Evolutionary conservation across 2,797 vertebrate genomes (phyloP), one percentile per base, ranked within the genome.

Genomic region (Perodicticus potto): DNA sequence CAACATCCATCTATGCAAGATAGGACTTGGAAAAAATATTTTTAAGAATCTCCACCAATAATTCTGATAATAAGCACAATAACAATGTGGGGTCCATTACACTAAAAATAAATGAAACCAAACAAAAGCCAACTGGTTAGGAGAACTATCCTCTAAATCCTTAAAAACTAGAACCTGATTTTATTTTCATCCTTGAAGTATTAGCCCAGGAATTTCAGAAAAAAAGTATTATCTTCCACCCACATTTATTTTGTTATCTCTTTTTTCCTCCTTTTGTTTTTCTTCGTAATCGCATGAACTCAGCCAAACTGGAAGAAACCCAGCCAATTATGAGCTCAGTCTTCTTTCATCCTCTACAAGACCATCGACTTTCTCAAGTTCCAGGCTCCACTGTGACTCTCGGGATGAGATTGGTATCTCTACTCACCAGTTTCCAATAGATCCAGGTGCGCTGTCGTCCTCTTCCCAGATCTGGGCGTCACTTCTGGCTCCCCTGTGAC

Each of bases 11-110:
- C 9, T n/a, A 73, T 82, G 8, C 80, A 34, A 93, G 49, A 69
- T 1, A 95, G 3, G 55, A 81, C 22, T 85, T 81, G 43, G 59
- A 74, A 76, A 67, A 72, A 63, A 45, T n/a, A 22, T 45, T 29
- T 91, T 95, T 77, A 43, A 81, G 40, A 89, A n/a, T 86, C 27
- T 86, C 29, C 20, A 95, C 7, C 19, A n/a, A 74, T 67, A 67
- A 81, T 81, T 23, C 49, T 86, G 49, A 77, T 40, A 85, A 25
- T 49, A 86, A 85, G 22, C 1, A 76, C 61, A 16, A 65, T 22
- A 81, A 27, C 34, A 23, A 40, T 43, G 43, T 61, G 16, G 16
- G 11, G 10, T 43, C 17, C 45, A 5, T 32, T 69, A 34, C 6
- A 53, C 40, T 82, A 76, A 81, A 84, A 86, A 59, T 59, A 93